Base-by-base conservation (phyloP, 1,140 invertebrate species). In the Drosophila tristis region DNA sequence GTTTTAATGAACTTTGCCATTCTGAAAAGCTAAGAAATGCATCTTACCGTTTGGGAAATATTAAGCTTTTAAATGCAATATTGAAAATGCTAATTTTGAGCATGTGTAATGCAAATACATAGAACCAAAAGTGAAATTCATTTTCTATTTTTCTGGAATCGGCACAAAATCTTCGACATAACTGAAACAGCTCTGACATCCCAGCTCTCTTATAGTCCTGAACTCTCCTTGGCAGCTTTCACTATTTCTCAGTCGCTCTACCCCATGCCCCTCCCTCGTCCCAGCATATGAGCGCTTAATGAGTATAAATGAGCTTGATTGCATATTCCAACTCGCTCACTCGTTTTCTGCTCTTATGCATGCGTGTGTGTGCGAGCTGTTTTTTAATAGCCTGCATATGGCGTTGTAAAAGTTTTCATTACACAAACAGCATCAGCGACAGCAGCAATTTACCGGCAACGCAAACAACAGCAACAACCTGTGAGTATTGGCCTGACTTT, bases 371-470 rank as follows among this genome's bases (percentile, higher is more conserved):
- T 78, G 74, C 54, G 74, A 55, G 64, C 54, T 82, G 63, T 81
- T 86, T 87, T 81, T 87, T 87, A 87, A 87, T 87, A 87, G 82
- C 82, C 78, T 87, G 82, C 82, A 87, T 87, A 87, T 87, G 82
- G 82, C 84, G 84, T 87, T 87, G 78, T 87, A 89, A 87, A 87
- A 87, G 82, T 87, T 87, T 87, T 89, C 78, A 87, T 87, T 87
- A 89, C 84, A 87, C 82, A 89, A 81, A 86, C 82, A 87, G 78
- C 82, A 68, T 57, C 72, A 73, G 42, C 59, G 65, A 42, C 71
- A 78, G 45, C 71, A 75, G 47, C 63, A 74, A 61, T 58, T 68
- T 68, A 70, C 64, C 64, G 64, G 51, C 66, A 79, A 66, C 57
- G 59, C 15, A 50, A 53, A 20, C 56, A 64, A 26, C 70, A 74